Conservation (phyloP, 92 coral and sea anemone genomes). For the Montipora capitata region DNA sequence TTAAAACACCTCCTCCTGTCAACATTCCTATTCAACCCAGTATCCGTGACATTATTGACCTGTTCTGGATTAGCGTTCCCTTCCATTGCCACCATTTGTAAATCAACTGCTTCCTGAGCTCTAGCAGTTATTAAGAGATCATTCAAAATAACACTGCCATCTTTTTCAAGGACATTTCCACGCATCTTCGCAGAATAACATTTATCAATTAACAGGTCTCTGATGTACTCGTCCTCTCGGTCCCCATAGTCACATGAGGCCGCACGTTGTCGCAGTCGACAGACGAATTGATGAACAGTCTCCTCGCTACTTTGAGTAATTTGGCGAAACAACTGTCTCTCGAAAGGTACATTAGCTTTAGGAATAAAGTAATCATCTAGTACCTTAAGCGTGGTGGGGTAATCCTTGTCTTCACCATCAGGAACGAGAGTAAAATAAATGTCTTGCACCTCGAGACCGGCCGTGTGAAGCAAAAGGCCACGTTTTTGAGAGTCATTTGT, state of each 20-base stretch:
- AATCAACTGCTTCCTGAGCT: constrained; percentile 36
- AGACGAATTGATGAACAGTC: too few relatives aligned
- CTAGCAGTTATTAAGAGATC: not conserved
- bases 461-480: constrained; percentile 11
- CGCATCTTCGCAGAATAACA: not conserved
- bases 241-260: too few relatives aligned
- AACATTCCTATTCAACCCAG: not conserved
- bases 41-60: not conserved
- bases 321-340: too few relatives aligned
- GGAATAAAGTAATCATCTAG: too few relatives aligned
- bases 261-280: too few relatives aligned
- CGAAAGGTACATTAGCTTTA: too few relatives aligned
- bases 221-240: constrained; percentile 33
- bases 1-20: not conserved
- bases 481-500: constrained; percentile 41
- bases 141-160: constrained; percentile 23
- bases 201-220: constrained; percentile 39
- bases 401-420: too few relatives aligned
- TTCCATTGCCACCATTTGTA: constrained; percentile 10
- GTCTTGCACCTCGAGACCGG: too few relatives aligned
- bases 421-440: too few relatives aligned
- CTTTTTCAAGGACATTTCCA: constrained; percentile 17
- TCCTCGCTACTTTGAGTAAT: too few relatives aligned
- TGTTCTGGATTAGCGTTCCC: not conserved
- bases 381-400: too few relatives aligned